Conservation (phyloP, 1,140 invertebrate species). For the Atta cephalotes region DNA sequence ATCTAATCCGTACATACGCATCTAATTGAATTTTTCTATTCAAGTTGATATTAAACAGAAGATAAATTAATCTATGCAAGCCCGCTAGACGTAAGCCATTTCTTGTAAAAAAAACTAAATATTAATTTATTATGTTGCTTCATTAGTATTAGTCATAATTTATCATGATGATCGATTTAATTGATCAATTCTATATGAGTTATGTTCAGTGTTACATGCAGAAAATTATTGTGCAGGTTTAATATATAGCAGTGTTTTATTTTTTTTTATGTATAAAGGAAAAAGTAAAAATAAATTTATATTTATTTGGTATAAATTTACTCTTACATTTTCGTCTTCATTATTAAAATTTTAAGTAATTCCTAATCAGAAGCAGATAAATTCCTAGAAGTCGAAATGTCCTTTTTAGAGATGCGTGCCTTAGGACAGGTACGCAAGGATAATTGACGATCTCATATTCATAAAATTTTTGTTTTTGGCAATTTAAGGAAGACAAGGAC, state of each 20-base stretch:
- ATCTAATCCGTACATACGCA: too few relatives aligned
- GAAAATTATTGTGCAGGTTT: not conserved
- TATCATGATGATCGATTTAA: not conserved
- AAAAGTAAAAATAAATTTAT: not conserved
- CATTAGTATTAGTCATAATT: too few relatives aligned
- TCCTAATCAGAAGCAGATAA: not conserved
- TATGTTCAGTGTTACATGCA: not conserved
- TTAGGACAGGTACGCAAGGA: not conserved
- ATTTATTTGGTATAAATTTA: too few relatives aligned
- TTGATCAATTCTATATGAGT: not conserved
- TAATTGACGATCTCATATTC: not conserved
- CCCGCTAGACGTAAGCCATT: not conserved
- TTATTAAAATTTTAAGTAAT: not conserved
- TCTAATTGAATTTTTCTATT: constrained; percentile 4
- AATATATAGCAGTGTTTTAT: not conserved
- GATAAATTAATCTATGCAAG: not conserved
- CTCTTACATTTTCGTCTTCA: not conserved
- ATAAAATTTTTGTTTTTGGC: not conserved
- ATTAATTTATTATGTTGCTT: not conserved
- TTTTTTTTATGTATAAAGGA: not conserved
- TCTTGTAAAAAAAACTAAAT: not conserved
- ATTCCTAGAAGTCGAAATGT: not conserved
- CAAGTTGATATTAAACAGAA: not conserved
- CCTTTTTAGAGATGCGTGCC: not conserved
- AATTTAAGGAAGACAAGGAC: not conserved